Evolutionary conservation across 2,797 vertebrate genomes (phyloP), one percentile per base, ranked within the genome.

Genomic region (Staurois parvus): DNA sequence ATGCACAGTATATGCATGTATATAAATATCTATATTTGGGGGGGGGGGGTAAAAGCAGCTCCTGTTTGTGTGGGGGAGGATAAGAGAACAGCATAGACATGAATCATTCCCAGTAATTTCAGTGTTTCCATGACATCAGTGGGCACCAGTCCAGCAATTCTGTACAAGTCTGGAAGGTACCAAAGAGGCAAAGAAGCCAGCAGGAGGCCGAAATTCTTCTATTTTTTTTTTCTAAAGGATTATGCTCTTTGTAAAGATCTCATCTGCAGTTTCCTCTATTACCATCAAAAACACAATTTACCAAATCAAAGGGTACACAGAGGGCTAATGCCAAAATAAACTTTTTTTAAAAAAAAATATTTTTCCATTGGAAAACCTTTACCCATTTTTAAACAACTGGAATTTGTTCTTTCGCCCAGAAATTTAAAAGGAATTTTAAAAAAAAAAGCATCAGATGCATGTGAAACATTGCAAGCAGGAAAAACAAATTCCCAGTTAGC

Each of bases 51-150:
- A 93, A 96, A 94, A 94, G 93, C 91, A 94, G 91, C 95, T 95
- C 93, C 92, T 93, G 88, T 92, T 91, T 91, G 93, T 92, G 94
- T 94, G 95, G 95, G 94, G 95, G 94, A 94, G 94, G 94, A 92
- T 90, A 89, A 89, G 92, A 91, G 92, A 93, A 91, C 93, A 90
- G 94, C 93, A 93, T 91, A 95, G 95, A 96, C 96, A 95, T 97
- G 96, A 98, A 98, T 98, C 97, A 97, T 96, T 97, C 95, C 94
- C 95, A 95, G 95, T 93, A 95, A 97, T 96, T 96, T 96, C 96
- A 97, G 96, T 96, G 97, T 99, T 98, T 97, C 97, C 97, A 98
- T 99, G 97, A 98, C 97, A 98, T 97, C 97, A 94, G 92, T 92
- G 96, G 97, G 97, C 97, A 98, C 94, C 90, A 85, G 94, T 97